Percentiles rank a stretch among this genome's conserved stretches.
Evolutionary conservation across 2,113 vertebrate species (phyloP).

Genomic region (Eupsittula cactorum): DNA sequence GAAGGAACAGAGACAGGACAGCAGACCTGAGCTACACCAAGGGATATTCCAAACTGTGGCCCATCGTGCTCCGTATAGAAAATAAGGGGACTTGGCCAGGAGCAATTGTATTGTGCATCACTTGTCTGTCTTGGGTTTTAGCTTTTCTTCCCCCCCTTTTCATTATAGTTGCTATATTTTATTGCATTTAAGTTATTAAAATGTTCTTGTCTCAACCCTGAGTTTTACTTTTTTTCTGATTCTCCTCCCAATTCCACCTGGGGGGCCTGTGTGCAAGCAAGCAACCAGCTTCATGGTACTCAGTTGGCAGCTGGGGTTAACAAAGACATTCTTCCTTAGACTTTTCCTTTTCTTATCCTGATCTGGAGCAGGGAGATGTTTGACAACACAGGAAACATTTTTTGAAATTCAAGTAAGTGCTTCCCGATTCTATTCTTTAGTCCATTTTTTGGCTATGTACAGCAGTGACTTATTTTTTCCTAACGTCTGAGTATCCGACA

Average conservation of each 20-base stretch:
- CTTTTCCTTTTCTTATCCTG: background rate
- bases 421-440: background rate
- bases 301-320: background rate
- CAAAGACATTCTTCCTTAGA: background rate
- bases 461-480: background rate
- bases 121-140: background rate
- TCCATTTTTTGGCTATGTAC: background rate
- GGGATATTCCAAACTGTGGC: background rate
- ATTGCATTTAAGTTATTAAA: background rate
- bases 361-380: background rate
- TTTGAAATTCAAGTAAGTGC: background rate
- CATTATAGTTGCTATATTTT: background rate
- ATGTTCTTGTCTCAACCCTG: background rate
- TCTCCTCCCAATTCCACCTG: background rate
- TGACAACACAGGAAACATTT: background rate
- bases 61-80: background rate
- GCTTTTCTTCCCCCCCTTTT: background rate
- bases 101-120: background rate
- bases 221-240: background rate
- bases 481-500: background rate
- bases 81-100: background rate
- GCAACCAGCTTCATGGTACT: background rate
- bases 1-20: background rate
- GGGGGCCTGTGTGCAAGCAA: background rate
- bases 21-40: background rate